A percentile compares a stretch with the other conserved stretches of the same genome.
phyloP scores from a whole-genome alignment of 2,888 invertebrate species.

The Lumbricus terrestris region DNA sequence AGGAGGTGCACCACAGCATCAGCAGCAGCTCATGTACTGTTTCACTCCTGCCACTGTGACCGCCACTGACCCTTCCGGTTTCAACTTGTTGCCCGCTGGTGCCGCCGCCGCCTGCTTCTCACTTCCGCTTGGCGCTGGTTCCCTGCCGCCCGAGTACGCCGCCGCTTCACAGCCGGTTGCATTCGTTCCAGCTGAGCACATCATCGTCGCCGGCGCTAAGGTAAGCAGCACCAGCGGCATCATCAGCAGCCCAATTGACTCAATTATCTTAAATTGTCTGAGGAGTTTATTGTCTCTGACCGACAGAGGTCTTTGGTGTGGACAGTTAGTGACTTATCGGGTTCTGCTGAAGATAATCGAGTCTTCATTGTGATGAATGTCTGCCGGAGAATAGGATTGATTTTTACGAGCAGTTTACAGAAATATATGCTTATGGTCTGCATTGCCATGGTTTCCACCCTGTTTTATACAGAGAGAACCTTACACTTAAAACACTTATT shows the following conservation, averaged over 20 bases:
- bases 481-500: too few relatives aligned
- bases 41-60: constrained; percentile 5
- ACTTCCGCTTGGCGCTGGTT: background rate
- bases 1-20: background rate
- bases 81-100: constrained; percentile 11
- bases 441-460: too few relatives aligned
- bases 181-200: background rate
- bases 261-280: background rate
- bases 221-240: background rate
- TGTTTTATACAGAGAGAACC: too few relatives aligned
- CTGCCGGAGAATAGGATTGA: background rate
- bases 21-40: background rate
- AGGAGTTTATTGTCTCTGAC: background rate
- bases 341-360: background rate
- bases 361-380: background rate
- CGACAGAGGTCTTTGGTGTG: background rate
- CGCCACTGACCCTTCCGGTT: background rate
- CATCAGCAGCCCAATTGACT: background rate
- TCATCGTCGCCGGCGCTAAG: background rate
- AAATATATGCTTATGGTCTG: too few relatives aligned
- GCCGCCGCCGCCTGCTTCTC: constrained; percentile 7
- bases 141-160: background rate
- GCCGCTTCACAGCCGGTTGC: constrained; percentile 5
- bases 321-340: background rate
- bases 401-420: background rate